Conservation (phyloP, 2,113 vertebrate genomes). For the Bostrychus sinensis region DNA sequence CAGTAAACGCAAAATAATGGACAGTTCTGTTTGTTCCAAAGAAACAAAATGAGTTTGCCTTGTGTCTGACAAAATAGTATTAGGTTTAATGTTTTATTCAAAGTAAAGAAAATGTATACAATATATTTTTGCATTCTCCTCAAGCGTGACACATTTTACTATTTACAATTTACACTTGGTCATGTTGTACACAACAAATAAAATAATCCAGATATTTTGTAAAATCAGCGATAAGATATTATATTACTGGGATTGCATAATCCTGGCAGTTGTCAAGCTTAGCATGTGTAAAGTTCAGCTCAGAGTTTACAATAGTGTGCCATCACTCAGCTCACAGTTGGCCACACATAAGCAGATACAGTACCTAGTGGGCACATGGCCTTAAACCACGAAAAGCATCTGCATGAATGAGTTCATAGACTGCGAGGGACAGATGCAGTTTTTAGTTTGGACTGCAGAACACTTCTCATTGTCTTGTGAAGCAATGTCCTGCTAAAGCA, state of each 20-base stretch:
- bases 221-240: slow-evolving; percentile 42
- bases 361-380: slow-evolving; percentile 62
- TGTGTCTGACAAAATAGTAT: not conserved
- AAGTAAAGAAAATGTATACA: not conserved
- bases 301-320: not conserved
- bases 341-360: not conserved
- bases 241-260: slow-evolving; percentile 48
- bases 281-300: slow-evolving; percentile 11
- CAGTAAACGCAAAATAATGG: not conserved
- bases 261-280: slow-evolving; percentile 19
- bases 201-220: slow-evolving; percentile 52
- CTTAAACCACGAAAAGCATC: slow-evolving; percentile 44
- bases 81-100: not conserved
- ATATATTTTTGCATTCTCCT: slow-evolving; percentile 63
- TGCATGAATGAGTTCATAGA: slow-evolving; percentile 43
- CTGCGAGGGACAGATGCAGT: slow-evolving; percentile 41
- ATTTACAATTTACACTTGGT: slow-evolving; percentile 57
- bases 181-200: slow-evolving; percentile 44
- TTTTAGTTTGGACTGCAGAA: slow-evolving; percentile 76
- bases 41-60: not conserved
- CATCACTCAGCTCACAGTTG: no score
- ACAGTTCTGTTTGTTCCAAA: not conserved
- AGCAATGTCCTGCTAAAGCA: slow-evolving; percentile 63
- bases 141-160: slow-evolving; percentile 66
- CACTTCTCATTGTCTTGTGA: slow-evolving; percentile 60